A percentile compares a stretch with the other conserved stretches of the same genome.
phyloP scores from a whole-genome alignment of 2,888 invertebrate species.

The Tenthredo livida region DNA sequence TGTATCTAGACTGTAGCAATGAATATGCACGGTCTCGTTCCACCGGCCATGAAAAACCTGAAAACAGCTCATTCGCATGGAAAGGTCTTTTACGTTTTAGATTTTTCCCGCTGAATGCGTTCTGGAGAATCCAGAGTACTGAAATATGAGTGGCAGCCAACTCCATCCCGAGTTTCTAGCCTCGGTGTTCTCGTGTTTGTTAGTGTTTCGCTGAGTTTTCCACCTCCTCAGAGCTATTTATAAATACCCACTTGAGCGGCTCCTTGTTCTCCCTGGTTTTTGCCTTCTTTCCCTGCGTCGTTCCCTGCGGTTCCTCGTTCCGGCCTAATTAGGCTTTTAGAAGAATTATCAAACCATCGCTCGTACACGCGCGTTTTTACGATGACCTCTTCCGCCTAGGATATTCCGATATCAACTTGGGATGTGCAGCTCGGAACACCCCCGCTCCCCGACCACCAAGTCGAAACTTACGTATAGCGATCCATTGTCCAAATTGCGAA shows the following conservation, averaged over 20 bases:
- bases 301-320: constrained; percentile 39
- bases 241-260: constrained; percentile 33
- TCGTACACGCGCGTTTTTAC: too few species aligned
- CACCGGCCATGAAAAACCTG: constrained; percentile 13
- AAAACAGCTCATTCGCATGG: constrained; percentile 49
- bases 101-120: constrained; percentile 48
- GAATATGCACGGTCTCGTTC: constrained; percentile 44
- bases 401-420: neutral
- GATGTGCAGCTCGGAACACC: neutral
- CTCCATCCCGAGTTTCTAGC: constrained; percentile 26
- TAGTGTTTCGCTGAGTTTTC: constrained; percentile 48
- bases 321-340: constrained; percentile 33
- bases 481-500: constrained; percentile 53
- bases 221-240: constrained; percentile 44
- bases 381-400: too few species aligned
- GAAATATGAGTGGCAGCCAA: constrained; percentile 48
- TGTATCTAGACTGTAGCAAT: constrained; percentile 12
- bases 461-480: constrained; percentile 44
- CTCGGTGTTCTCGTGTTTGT: constrained; percentile 32
- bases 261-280: constrained; percentile 45
- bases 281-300: constrained; percentile 48
- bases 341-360: constrained; percentile 30
- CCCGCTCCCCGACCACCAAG: constrained; percentile 25
- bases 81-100: constrained; percentile 44
- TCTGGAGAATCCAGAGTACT: constrained; percentile 27